Percentiles rank a stretch among this genome's conserved stretches.
phyloP scores from a whole-genome alignment of 2,888 invertebrate genomes.

The Amiota minor region DNA sequence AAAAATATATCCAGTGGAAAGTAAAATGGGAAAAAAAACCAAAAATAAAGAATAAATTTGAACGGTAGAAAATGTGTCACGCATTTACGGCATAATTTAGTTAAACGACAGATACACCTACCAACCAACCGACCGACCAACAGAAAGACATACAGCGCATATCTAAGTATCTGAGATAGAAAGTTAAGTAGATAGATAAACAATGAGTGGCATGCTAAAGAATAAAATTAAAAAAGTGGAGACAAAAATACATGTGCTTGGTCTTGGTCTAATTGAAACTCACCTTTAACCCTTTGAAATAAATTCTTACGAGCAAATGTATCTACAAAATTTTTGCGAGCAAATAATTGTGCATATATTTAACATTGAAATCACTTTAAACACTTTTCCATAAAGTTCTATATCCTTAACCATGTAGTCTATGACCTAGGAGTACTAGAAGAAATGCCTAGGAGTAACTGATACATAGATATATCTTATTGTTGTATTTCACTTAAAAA shows the following conservation, averaged over 20 bases:
- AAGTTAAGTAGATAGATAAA: too few relatives aligned
- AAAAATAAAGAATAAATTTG: background rate
- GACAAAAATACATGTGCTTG: background rate
- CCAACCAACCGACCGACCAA: constrained; percentile 11
- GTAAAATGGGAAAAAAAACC: background rate
- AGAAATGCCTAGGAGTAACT: too few relatives aligned
- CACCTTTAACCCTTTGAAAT: constrained; percentile 8
- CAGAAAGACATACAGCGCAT: background rate
- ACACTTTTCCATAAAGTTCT: too few relatives aligned
- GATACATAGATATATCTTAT: too few relatives aligned
- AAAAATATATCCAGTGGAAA: background rate
- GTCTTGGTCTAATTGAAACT: background rate
- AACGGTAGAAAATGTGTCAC: constrained; percentile 53
- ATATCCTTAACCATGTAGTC: too few relatives aligned
- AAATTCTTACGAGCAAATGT: too few relatives aligned
- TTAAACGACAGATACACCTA: constrained; percentile 35
- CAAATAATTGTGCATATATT: too few relatives aligned
- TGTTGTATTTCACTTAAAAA: too few relatives aligned
- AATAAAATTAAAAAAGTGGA: background rate
- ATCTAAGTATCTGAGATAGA: too few relatives aligned
- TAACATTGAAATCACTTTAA: too few relatives aligned
- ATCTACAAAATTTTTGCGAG: too few relatives aligned
- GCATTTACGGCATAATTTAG: constrained; percentile 65
- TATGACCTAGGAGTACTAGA: too few relatives aligned
- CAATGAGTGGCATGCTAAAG: background rate